Base-by-base conservation (phyloP, 2,113 vertebrate species). In the Scophthalmus maximus region DNA sequence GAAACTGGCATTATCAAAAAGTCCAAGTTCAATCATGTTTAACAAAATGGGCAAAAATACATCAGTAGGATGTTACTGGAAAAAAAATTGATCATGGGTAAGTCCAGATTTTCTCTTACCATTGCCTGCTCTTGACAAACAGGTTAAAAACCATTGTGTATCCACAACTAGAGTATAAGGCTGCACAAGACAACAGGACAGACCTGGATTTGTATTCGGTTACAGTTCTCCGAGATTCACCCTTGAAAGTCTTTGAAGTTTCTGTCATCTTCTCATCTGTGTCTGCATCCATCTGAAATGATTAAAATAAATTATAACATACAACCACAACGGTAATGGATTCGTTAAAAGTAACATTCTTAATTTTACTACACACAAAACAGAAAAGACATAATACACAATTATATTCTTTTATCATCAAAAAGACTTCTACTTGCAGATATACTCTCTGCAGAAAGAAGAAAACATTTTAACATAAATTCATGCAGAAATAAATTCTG, bases 261-360 rank as follows among this genome's bases (percentile, higher is more conserved):
- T 86, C 79, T 59, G 73, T 75, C 60, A 82, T 56, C 36, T 76
- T 88, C 63, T 91, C 71, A 57, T 78, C 81, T 51, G 73, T 62
- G 11, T 88, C 83, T 40, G 18, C 70, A n/a, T 93, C 89, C 93
- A 94, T 94, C 86, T 91, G 81, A 49, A 87, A 86, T 5, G 11
- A 75, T 63, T 26, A 18, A 76, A 6, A 11, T 29, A 23, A 49
- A 25, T 20, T 50, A 50, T 51, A 20, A 62, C n/a, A 55, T 2
- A 53, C 14, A 18, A 29, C 11, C 4, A 69, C 1, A 5, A 25
- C 42, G n/a, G 26, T 6, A 20, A 27, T 12, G 1, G 22, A 23
- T 62, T 30, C 18, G 20, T 26, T 4, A 18, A n/a, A 44, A 64
- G 18, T 11, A 44, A 27, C 5, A 20, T 49, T 9, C 9, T 26